Base-by-base conservation (phyloP, 2,888 invertebrate genomes). In the Leucoma salicis region DNA sequence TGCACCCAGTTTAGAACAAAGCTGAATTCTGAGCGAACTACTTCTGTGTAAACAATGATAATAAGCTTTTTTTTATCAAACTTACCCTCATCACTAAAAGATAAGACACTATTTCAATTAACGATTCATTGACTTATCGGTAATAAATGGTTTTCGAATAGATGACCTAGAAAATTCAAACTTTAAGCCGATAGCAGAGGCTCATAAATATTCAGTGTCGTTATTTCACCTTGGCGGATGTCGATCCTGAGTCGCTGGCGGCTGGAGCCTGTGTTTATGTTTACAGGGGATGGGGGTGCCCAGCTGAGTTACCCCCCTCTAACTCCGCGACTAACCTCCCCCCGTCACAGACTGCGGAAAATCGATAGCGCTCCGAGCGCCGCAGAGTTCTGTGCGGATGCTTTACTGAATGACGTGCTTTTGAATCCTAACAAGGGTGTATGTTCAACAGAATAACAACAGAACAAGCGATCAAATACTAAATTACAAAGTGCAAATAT, bases 171-270 rank as follows among this genome's bases (percentile, higher is more conserved):
- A 84, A 82, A 81, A 84, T 77, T 82, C 77, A 71, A 81, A 75
- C 81, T 78, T 82, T 85, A 84, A 84, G 81, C 79, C 63, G 78
- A 81, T 83, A 82, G 77, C 75, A 70, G 70, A 66, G 72, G 72
- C 77, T 83, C 82, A 87, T 87, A 87, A 86, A 87, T 87, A 88
- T 88, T 87, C 87, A 82, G 77, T 70, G 78, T 81, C 78, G 78
- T 83, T 86, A 85, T 85, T 86, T 83, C 82, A 86, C 86, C 84
- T 86, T 82, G 77, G 64, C 77, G 78, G 78, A 77, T 77, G 82
- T 79, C 81, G 86, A 82, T 85, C 75, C 78, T 78, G 77, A 59
- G 64, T 60, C 45, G 49, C 53, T 52, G 31, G 56, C 47, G 50
- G 55, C 46, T 49, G 67, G 69, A 76, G 75, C 72, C 74, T 73